Base-by-base conservation (phyloP, 2,797 vertebrate genomes). In the Aulostomus chinensis region DNA sequence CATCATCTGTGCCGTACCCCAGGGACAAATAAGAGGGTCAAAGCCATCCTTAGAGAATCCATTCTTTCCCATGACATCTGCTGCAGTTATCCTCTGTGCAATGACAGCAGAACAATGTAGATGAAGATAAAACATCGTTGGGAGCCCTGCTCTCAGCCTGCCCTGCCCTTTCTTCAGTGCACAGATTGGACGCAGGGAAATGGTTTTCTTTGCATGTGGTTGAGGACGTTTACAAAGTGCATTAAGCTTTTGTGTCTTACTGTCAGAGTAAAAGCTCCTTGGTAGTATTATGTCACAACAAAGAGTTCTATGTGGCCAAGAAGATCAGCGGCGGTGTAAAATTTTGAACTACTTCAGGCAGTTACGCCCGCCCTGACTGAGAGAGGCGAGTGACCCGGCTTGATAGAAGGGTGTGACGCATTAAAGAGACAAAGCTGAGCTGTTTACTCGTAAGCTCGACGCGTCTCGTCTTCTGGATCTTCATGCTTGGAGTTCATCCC, bases 21-120 rank as follows among this genome's bases (percentile, higher is more conserved):
- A 45, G 84, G 84, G 87, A 83, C 59, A 64, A 74, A 80, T 85
- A 79, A 85, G 78, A 81, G 87, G 84, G 87, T 88, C 86, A 88
- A 43, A 81, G 52, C 37, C 60, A 68, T 79, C 76, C 83, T 66
- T 64, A 40, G 75, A 86, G 77, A 82, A 84, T 74, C 81, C 65
- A 78, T 87, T 81, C 84, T 87, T 77, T 70, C 78, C 54, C 61
- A 14, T 79, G 81, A 86, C 87, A 88, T 89, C 86, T 88, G 85
- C 85, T 65, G 75, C 84, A 67, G 69, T 81, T 72, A 78, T 76
- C 72, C 76, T 48, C 47, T 16, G 50, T 64, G 70, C 68, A 71
- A 42, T 76, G 80, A 83, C 84, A 75, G 58, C 49, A 59, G 73
- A 78, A 85, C 83, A 87, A 81, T 84, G 82, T 68, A 76, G 63